phyloP scores from a whole-genome alignment of 1,140 invertebrate genomes.

The Contarinia nasturtii region DNA sequence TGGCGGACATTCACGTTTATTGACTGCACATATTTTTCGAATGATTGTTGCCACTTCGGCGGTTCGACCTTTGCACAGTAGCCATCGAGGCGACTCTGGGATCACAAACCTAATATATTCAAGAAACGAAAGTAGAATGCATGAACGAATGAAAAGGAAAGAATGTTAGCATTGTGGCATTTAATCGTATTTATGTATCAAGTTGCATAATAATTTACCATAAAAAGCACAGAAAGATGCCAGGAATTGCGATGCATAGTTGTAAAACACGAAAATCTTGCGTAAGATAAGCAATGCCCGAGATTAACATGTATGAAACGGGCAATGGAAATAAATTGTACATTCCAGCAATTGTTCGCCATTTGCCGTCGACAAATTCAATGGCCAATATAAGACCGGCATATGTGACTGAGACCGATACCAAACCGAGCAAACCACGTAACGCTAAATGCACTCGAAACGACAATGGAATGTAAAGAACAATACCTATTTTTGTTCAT shows the following conservation, averaged over 20 bases:
- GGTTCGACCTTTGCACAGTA: slow-evolving; percentile 49
- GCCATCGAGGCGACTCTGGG: slow-evolving; percentile 71
- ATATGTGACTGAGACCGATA: slow-evolving; percentile 51
- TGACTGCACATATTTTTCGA: slow-evolving; percentile 42
- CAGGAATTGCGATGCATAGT: slow-evolving; percentile 46
- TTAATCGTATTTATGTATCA: neutral
- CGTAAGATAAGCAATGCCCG: slow-evolving; percentile 46
- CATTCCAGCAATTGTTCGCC: slow-evolving; percentile 50
- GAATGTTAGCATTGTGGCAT: neutral
- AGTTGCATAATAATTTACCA: slow-evolving; percentile 30
- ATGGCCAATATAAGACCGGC: slow-evolving; percentile 50
- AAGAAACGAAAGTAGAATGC: slow-evolving; percentile 1
- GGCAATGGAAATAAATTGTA: slow-evolving; percentile 53
- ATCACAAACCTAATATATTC: slow-evolving; percentile 40
- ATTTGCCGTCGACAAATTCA: slow-evolving; percentile 50
- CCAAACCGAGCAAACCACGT: slow-evolving; percentile 39
- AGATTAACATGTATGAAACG: slow-evolving; percentile 49
- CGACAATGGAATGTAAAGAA: slow-evolving; percentile 38
- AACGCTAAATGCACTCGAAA: slow-evolving; percentile 42
- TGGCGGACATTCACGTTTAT: slow-evolving; percentile 33
- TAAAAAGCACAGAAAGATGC: slow-evolving; percentile 39
- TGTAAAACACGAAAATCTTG: slow-evolving; percentile 54
- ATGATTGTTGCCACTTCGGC: slow-evolving; percentile 48
- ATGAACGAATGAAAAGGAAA: neutral
- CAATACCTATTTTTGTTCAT: slow-evolving; percentile 28